These are phyloP conservation scores for Axis porcinus DNA, from an alignment of 2,113 vertebrate genomes.

Conservation along the genomic window DNA sequence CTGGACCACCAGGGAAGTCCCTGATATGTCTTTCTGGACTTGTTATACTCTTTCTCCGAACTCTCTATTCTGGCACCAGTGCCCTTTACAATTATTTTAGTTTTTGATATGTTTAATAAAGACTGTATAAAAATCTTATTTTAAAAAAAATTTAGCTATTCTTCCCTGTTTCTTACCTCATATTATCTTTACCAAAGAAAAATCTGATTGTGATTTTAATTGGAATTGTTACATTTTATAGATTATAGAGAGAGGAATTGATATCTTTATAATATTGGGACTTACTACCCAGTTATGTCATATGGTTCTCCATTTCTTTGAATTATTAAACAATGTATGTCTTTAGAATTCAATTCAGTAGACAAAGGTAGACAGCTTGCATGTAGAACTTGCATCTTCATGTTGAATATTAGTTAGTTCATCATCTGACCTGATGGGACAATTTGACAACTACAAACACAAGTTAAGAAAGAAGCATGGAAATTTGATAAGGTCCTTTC, in stretches of 20 bases:
- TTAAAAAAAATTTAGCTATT: not conserved
- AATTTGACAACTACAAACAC: constrained; percentile 11
- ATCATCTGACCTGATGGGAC: not conserved
- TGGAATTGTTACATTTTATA: not conserved
- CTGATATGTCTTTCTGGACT: not conserved
- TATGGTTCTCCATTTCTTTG: not conserved
- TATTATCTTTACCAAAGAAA: constrained; percentile 14
- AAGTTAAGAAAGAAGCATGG: not conserved
- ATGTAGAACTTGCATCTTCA: not conserved
- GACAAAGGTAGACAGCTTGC: not conserved
- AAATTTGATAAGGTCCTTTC: not conserved
- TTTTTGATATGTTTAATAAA: not conserved
- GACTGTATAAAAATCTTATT: not conserved
- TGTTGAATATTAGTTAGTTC: not conserved
- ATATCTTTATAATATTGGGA: constrained; percentile 11
- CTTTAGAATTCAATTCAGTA: not conserved
- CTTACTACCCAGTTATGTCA: not conserved
- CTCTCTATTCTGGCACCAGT: not conserved
- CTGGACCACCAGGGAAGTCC: not conserved
- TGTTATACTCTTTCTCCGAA: not conserved
- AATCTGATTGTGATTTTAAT: not conserved
- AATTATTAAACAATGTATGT: not conserved
- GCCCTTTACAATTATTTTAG: not conserved
- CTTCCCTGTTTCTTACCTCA: not conserved
- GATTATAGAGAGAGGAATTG: not conserved